phyloP scores from a whole-genome alignment of 2,113 vertebrate species.

The Neofelis nebulosa region DNA sequence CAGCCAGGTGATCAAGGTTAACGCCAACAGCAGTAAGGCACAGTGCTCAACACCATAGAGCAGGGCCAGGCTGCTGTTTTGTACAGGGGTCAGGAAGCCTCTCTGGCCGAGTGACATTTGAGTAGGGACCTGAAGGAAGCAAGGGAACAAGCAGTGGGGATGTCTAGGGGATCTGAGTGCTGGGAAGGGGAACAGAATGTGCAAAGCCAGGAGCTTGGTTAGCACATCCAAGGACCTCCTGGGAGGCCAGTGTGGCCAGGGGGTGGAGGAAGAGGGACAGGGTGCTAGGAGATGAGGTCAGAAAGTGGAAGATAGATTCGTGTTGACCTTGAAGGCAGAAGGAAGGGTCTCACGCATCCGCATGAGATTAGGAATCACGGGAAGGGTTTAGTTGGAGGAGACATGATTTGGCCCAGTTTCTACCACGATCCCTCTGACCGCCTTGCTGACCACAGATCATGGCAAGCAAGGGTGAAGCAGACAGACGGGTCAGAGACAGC shows the following conservation, averaged over 20 bases:
- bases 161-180: neutral
- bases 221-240: neutral
- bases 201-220: neutral
- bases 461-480: neutral
- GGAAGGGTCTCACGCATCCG: neutral
- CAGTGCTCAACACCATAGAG: accelerated
- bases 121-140: neutral
- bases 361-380: neutral
- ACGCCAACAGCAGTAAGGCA: accelerated
- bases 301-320: neutral
- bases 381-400: neutral
- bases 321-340: neutral
- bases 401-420: accelerated
- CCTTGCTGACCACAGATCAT: neutral
- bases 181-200: neutral
- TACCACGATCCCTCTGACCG: neutral
- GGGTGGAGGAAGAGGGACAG: too few species aligned
- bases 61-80: neutral
- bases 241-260: neutral
- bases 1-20: neutral
- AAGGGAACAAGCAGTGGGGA: too few species aligned
- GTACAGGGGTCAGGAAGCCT: neutral
- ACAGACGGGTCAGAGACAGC: neutral
- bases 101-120: neutral
- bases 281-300: neutral